Conservation (phyloP, 2,888 invertebrate species). For the Hipparchia sbordonii region DNA sequence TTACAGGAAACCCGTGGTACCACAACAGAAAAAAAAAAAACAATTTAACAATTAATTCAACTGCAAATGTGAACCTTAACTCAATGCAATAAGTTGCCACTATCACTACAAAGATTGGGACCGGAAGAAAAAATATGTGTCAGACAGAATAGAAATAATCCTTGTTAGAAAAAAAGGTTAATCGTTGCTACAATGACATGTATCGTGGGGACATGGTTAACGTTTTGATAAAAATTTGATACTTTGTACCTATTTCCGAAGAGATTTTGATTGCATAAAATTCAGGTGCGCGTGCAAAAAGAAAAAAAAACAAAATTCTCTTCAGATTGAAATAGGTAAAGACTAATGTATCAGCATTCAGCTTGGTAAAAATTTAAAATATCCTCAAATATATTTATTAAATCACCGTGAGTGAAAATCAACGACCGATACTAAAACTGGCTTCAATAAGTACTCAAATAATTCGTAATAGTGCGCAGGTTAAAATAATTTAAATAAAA, state of each 20-base stretch:
- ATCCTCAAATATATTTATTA: too few relatives aligned
- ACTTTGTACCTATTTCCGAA: constrained; percentile 17
- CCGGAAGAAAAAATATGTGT: constrained; percentile 26
- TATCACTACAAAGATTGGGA: background rate
- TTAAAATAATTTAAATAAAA: too few relatives aligned
- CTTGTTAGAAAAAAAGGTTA: constrained; percentile 22
- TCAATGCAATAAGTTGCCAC: constrained; percentile 17
- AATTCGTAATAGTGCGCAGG: too few relatives aligned
- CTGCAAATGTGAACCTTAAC: constrained; percentile 47
- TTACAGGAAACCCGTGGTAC: constrained; percentile 73
- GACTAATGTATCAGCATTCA: too few relatives aligned
- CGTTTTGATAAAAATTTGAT: constrained; percentile 23
- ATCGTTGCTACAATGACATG: constrained; percentile 16
- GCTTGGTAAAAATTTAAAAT: too few relatives aligned
- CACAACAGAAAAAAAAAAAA: constrained; percentile 17
- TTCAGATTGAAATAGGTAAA: background rate
- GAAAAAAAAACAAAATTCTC: background rate
- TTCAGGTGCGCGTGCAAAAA: background rate
- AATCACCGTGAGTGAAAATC: too few relatives aligned
- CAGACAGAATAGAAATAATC: constrained; percentile 18
- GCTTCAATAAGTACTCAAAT: too few relatives aligned
- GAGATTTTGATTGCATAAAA: background rate
- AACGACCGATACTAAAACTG: too few relatives aligned
- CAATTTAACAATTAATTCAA: constrained; percentile 29
- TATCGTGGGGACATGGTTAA: constrained; percentile 4